Base-by-base conservation (phyloP, 2,113 vertebrate genomes). In the Acanthisitta chloris region DNA sequence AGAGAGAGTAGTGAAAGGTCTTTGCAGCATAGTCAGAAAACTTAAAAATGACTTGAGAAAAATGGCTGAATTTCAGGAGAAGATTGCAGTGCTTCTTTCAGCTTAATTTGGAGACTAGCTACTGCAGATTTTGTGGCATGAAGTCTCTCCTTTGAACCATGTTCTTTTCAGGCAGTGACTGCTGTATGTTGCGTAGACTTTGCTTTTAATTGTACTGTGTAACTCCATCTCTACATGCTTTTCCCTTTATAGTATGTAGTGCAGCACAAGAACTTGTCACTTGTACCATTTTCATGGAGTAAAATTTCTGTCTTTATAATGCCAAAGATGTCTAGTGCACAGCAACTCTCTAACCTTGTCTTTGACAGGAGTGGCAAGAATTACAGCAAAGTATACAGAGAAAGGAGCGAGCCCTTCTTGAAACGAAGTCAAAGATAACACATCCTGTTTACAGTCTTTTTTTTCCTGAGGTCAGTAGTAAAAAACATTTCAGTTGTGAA, bases 391-490 rank as follows among this genome's bases (percentile, higher is more conserved):
- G 99, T 96, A 99, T 99, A 98, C 99, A 99, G 96, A 97, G 99
- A 85, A 98, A 99, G 90, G 99, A 99, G 88, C 96, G 99, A 62
- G 99, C 99, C 26, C 98, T 99, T 64, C 97, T 99, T 87, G 99
- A 99, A 98, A 99, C 99, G 16, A 99, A 99, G 98, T 99, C 99
- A 34, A 99, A 99, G 98, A 98, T 99, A 96, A 99, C 99, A 1
- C 99, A 99, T 95, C 98, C 99, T 2, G 99, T 98, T 94, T 99
- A 99, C 96, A 99, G 99, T 97, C 98, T 99, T 69, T 99, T 99
- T 97, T 99, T 99, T 95, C 99, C 99, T 18, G 99, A 99, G 98
- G 98, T 98, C 72, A 96, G 97, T 96, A 61, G 57, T 29, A 46
- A n/a, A 61, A 89, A 62, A 43, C 12, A 23, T 73, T 46, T 14